Evolutionary conservation across 53 echinoderm and acorn worm species (phyloP).

Genomic region (Holothuria leucospilota): DNA sequence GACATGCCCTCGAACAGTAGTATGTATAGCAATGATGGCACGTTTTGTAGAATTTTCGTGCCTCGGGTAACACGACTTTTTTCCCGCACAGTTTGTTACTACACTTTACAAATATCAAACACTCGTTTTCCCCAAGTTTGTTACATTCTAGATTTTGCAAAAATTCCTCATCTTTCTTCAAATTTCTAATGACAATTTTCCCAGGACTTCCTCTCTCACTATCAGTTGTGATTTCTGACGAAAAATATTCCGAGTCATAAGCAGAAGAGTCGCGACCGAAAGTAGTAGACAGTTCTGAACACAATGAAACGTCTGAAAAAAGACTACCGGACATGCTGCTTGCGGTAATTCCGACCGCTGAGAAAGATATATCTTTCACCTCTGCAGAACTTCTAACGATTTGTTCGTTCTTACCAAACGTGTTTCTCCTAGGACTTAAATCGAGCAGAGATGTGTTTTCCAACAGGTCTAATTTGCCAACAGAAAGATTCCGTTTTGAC

Average conservation of each 20-base stretch:
- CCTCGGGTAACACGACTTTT: conserved; percentile 72
- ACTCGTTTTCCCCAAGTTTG: neutral
- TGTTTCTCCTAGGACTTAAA: no score
- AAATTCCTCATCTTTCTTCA: neutral
- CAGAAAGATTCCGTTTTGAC: no score
- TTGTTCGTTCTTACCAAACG: neutral
- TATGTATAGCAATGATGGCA: conserved; percentile 98
- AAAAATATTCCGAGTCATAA: neutral
- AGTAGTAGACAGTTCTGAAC: neutral
- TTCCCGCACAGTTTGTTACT: conserved; percentile 83
- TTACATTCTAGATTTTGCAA: neutral
- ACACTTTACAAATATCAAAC: conserved; percentile 80
- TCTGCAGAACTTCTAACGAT: neutral
- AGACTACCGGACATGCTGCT: conserved; percentile 7
- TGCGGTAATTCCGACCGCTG: neutral
- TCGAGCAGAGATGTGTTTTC: no score
- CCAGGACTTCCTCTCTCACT: conserved; percentile 9
- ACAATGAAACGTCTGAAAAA: conserved; percentile 17
- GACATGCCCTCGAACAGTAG: conserved; percentile 94
- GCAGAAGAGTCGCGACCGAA: conserved; percentile 1
- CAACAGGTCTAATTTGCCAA: no score
- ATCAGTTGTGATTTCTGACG: conserved; percentile 3
- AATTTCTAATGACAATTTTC: conserved; percentile 6
- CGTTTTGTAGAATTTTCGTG: conserved; percentile 86
- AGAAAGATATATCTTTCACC: neutral